Conservation (phyloP, 2,797 vertebrate species). For the Iguana delicatissima region DNA sequence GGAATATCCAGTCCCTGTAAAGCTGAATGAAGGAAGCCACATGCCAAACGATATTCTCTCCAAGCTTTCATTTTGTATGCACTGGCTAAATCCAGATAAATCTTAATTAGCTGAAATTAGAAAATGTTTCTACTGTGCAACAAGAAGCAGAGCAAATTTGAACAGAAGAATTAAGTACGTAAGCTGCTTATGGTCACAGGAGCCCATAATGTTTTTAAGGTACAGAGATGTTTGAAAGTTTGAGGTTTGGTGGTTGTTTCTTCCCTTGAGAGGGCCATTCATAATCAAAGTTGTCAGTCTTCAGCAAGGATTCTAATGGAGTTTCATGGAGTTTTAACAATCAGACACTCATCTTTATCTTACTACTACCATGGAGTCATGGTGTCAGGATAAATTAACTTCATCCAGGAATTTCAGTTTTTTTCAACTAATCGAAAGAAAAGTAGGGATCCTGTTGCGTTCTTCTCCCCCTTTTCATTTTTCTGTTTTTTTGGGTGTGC, state of each 20-base stretch:
- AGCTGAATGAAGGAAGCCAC: neutral
- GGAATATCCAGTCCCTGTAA: neutral
- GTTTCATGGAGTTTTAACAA: neutral
- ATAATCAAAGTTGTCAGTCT: slow-evolving; percentile 11
- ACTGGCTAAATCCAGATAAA: slow-evolving; percentile 4
- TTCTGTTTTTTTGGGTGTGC: neutral
- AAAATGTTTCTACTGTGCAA: slow-evolving; percentile 18
- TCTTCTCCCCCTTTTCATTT: neutral
- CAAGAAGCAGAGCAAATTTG: slow-evolving; percentile 14
- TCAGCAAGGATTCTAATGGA: neutral
- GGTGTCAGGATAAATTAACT: neutral
- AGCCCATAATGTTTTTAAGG: neutral
- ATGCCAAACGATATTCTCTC: neutral
- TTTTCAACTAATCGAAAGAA: neutral
- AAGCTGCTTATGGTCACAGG: neutral
- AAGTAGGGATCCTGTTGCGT: neutral
- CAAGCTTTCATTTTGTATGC: neutral
- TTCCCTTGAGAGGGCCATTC: neutral
- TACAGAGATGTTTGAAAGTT: neutral
- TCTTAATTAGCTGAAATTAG: slow-evolving; percentile 26
- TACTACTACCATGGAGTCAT: neutral
- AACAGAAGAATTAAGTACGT: slow-evolving; percentile 24
- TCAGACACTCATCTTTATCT: neutral
- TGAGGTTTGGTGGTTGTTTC: neutral
- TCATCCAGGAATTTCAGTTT: neutral